A percentile compares a stretch with the other conserved stretches of the same genome.
Evolutionary conservation across 2,113 vertebrate genomes (phyloP).

Genomic region (Podarcis raffonei): DNA sequence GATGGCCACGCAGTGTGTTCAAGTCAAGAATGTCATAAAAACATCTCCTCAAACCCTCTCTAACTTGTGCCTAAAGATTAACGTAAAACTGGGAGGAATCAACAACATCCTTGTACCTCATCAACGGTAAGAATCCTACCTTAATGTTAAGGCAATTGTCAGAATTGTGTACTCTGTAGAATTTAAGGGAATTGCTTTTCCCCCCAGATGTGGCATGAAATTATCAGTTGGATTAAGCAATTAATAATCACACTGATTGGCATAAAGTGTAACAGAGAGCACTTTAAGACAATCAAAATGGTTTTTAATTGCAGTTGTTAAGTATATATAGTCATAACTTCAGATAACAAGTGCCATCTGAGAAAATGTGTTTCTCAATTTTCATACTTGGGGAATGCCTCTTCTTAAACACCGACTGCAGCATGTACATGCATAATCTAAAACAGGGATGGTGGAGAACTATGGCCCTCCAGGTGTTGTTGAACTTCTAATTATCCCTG

Average conservation of each 20-base stretch:
- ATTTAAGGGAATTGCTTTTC: not conserved
- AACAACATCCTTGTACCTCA: constrained; percentile 99
- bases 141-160: not conserved
- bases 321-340: no score
- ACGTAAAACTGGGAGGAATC: constrained; percentile 98
- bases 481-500: not conserved
- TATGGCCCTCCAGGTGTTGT: not conserved
- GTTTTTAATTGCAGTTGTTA: no score
- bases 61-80: constrained; percentile 99
- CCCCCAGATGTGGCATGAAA: no score
- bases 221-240: not conserved
- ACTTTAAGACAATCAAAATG: no score
- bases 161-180: not conserved
- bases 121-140: constrained; percentile 84
- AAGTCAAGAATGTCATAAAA: constrained; percentile 99
- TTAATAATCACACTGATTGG: not conserved
- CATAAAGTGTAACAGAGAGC: not conserved
- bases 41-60: constrained; percentile 98
- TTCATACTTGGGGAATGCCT: no score
- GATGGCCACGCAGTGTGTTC: constrained; percentile 98
- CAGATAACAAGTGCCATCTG: no score
- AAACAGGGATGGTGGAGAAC: not conserved
- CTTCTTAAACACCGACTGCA: no score
- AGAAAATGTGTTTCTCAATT: no score
- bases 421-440: no score